Evolutionary conservation across 2,113 vertebrate genomes (phyloP).

Genomic region (Cololabis saira): DNA sequence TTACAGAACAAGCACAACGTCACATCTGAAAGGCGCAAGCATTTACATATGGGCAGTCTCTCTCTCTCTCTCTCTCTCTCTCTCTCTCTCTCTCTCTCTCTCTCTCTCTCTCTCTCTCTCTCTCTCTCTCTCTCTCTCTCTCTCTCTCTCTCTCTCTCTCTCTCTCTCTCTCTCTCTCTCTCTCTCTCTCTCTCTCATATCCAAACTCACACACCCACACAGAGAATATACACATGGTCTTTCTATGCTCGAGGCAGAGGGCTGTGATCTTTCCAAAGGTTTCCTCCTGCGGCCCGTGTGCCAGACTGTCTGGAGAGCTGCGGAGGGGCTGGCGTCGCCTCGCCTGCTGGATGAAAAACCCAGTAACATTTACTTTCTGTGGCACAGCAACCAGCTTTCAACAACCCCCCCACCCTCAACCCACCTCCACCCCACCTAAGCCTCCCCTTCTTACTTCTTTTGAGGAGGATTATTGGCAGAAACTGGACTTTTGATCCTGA

Average conservation of each 20-base stretch:
- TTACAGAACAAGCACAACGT: slow-evolving; percentile 36
- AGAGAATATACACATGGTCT: slow-evolving; percentile 31
- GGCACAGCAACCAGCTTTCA: slow-evolving; percentile 40
- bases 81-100: not conserved
- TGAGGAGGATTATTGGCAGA: slow-evolving; percentile 70
- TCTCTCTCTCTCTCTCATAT: not conserved
- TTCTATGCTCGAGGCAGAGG: slow-evolving; percentile 59
- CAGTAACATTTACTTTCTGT: slow-evolving; percentile 56
- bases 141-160: not conserved
- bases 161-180: no score
- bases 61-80: not conserved
- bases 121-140: not conserved
- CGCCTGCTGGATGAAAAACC: slow-evolving; percentile 49
- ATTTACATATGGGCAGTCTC: slow-evolving; percentile 35
- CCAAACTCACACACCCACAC: not conserved
- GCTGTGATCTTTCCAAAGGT: slow-evolving; percentile 71
- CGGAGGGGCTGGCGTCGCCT: slow-evolving; percentile 56
- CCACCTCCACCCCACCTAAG: slow-evolving; percentile 9
- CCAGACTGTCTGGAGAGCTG: slow-evolving; percentile 73
- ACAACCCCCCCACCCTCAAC: slow-evolving; percentile 13
- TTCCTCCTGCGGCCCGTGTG: slow-evolving; percentile 69
- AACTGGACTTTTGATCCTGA: slow-evolving; percentile 74
- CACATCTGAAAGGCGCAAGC: slow-evolving; percentile 49
- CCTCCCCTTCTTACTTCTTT: slow-evolving; percentile 22
- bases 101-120: not conserved